Conservation (phyloP, 2,797 vertebrate genomes). For the Scarus forsteni region DNA sequence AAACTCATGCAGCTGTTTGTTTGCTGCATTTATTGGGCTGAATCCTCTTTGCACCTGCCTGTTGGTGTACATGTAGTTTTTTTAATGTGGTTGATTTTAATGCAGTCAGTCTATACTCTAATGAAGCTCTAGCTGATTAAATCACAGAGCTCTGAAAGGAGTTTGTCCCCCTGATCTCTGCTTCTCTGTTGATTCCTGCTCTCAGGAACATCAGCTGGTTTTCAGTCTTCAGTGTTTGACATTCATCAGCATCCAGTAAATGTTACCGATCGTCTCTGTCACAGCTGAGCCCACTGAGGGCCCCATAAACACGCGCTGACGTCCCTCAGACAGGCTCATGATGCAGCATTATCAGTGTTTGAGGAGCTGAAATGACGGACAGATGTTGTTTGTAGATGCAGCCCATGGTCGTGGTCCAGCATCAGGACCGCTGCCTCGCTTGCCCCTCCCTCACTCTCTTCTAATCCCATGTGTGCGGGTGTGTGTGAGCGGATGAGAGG, state of each 20-base stretch:
- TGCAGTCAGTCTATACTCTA: too few species aligned
- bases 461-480: slow-evolving; percentile 66
- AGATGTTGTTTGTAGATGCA: slow-evolving; percentile 29
- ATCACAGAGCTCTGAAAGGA: too few species aligned
- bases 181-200: background rate
- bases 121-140: too few species aligned
- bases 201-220: background rate
- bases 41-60: too few species aligned
- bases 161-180: too few species aligned
- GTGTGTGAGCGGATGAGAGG: slow-evolving; percentile 24
- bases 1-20: too few species aligned
- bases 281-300: slow-evolving; percentile 25
- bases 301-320: background rate
- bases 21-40: too few species aligned
- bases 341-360: slow-evolving; percentile 7
- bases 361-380: slow-evolving; percentile 29
- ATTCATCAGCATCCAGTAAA: slow-evolving; percentile 18
- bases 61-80: too few species aligned
- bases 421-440: slow-evolving; percentile 21
- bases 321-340: slow-evolving; percentile 4
- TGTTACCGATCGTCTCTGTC: slow-evolving; percentile 53
- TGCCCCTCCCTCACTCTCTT: slow-evolving; percentile 6
- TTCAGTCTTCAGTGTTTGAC: slow-evolving; percentile 1
- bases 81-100: too few species aligned
- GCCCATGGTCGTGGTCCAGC: background rate